Evolutionary conservation across 2,113 vertebrate species (phyloP).

Genomic region (Columba janthina): DNA sequence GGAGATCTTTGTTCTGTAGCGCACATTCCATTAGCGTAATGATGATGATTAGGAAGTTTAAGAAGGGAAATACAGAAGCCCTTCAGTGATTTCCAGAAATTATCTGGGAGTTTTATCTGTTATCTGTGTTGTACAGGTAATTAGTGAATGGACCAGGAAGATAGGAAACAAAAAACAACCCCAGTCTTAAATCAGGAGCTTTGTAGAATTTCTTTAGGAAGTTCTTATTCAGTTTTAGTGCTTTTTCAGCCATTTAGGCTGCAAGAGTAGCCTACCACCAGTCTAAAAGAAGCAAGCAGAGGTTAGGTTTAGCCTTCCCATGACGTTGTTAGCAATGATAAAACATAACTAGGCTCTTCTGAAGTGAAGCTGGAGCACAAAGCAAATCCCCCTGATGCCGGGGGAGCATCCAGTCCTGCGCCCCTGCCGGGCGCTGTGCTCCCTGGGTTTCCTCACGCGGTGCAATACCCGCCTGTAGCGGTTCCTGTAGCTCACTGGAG

Average conservation of each 20-base stretch:
- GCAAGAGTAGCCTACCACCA: neutral
- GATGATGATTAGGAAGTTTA: neutral
- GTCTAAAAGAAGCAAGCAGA: neutral
- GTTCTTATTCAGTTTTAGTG: neutral
- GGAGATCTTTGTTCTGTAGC: neutral
- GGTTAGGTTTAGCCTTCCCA: neutral
- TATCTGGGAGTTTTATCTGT: neutral
- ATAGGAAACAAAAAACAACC: too few species aligned
- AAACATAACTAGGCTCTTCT: neutral
- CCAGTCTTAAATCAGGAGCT: neutral
- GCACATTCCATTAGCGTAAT: fast-evolving
- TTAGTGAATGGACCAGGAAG: neutral
- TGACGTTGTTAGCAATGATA: neutral
- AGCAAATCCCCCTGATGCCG: neutral
- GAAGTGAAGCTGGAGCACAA: neutral
- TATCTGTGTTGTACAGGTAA: neutral
- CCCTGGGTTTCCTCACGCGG: neutral
- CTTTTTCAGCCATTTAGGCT: neutral
- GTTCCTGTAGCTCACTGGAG: neutral
- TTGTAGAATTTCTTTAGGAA: neutral
- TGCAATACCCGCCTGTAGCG: neutral
- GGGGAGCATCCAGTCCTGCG: neutral
- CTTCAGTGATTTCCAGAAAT: neutral
- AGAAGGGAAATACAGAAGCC: neutral
- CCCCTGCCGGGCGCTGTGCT: neutral